Evolutionary conservation across 1,140 invertebrate species (phyloP).

Genomic region (Pseudobourletiella spinata): DNA sequence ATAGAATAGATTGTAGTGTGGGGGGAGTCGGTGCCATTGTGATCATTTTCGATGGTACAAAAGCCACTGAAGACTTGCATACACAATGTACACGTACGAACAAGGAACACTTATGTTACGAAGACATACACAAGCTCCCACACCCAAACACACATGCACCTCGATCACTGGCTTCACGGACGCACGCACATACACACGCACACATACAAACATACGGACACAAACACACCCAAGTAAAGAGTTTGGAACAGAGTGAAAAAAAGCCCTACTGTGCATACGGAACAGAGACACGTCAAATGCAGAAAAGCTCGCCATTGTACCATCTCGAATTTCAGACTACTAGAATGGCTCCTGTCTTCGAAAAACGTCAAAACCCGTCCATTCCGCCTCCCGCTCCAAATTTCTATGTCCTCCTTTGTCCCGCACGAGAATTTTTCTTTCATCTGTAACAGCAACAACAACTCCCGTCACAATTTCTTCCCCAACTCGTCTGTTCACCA

Average conservation of each 20-base stretch:
- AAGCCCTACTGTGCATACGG: neutral
- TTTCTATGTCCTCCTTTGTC: constrained; percentile 5
- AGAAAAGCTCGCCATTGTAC: constrained; percentile 7
- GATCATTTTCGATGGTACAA: constrained; percentile 6
- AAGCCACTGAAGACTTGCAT: constrained; percentile 9
- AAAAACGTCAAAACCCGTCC: constrained; percentile 14
- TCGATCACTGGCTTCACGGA: neutral
- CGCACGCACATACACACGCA: too few relatives aligned
- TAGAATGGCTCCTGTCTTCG: constrained; percentile 14
- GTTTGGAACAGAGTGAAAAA: neutral
- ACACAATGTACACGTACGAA: constrained; percentile 7
- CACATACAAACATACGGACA: too few relatives aligned
- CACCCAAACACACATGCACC: neutral
- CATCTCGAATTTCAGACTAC: constrained; percentile 7
- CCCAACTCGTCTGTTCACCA: constrained; percentile 1
- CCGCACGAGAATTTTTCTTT: constrained; percentile 1
- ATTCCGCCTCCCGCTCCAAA: constrained; percentile 9
- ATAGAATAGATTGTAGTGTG: constrained; percentile 8
- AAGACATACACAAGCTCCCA: neutral
- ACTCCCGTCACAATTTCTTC: constrained; percentile 6
- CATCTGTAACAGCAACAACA: constrained; percentile 12
- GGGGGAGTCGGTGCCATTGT: constrained; percentile 9
- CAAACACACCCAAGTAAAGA: too few relatives aligned
- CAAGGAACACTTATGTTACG: neutral
- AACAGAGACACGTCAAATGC: constrained; percentile 10